Base-by-base conservation (phyloP, 2,888 invertebrate genomes). In the Diaphora mendica region DNA sequence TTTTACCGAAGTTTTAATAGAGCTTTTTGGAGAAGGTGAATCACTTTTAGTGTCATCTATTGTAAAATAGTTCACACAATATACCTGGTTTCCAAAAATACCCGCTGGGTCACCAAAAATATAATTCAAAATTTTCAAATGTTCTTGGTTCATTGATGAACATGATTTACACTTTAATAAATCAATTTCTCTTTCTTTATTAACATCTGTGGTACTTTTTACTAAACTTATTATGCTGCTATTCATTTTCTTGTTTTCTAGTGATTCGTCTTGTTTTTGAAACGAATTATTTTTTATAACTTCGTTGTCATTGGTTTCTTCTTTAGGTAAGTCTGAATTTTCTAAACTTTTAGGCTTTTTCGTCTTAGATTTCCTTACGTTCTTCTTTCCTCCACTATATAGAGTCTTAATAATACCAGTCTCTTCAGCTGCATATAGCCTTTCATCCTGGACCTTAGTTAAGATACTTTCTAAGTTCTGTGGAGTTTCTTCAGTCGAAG, bases 31-130 rank as follows among this genome's bases (percentile, higher is more conserved):
- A 26, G 68, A 55, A 5, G n/a, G 20, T 15, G 75, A 35, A 17
- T 59, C 35, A 15, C 64, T 68, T 71, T 89, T 86, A 23, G 42
- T 9, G 64, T 88, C 91, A 81, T 91, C 86, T 51, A 94, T 91
- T 42, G 92, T 93, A 81, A 91, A 92, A 85, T 94, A 95, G 55
- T 89, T 89, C 1, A 95, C 93, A 78, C 86, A 92, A 78, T 93
- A 94, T 23, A 92, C 87, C 80, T 87, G 84, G 72, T 91, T 91
- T 7, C 87, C 86, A 73, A 86, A 88, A 20, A 85, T 81, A 20
- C 84, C 86, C 35, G 76, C 79, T 20, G 75, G 79, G 64, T 89
- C 87, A 15, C 89, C 90, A 83, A 92, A 94, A 76, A 94, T 91
- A 65, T 94, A 93, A 78, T 90, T 86, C 68, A 91, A 87, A 33